These are phyloP conservation scores for Eucidaris tribuloides DNA, from an alignment of 35 echinoderm and acorn worm species.

Conservation along the genomic window DNA sequence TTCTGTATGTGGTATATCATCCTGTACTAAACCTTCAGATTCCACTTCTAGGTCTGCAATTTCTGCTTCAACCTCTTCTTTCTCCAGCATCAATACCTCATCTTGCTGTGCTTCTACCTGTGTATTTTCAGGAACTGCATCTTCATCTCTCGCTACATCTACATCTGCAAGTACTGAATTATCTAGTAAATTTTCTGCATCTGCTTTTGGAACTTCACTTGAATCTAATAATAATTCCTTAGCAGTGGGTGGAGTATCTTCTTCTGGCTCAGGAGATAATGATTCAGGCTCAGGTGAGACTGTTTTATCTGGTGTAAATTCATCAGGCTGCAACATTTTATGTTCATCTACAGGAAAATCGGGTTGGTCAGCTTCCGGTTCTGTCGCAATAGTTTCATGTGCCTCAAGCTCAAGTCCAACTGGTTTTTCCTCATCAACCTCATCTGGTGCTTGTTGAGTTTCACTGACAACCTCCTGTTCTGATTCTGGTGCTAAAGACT, in stretches of 20 bases:
- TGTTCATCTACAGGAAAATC: not conserved
- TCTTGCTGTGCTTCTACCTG: no score
- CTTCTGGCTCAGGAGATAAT: not conserved
- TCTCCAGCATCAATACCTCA: no score
- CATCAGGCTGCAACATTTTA: no score
- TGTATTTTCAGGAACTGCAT: no score
- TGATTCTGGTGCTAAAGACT: constrained; percentile 25
- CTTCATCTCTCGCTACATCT: no score
- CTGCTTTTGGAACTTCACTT: no score
- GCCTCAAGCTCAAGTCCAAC: not conserved
- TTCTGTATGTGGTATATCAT: no score
- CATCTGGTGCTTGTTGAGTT: not conserved
- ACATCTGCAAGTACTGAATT: no score
- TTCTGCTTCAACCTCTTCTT: not conserved
- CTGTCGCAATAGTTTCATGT: not conserved
- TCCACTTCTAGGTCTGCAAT: not conserved
- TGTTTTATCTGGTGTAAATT: constrained; percentile 1
- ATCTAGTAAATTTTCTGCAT: no score
- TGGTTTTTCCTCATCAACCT: not conserved
- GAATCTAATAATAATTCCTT: no score
- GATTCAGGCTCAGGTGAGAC: not conserved
- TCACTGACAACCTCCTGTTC: not conserved
- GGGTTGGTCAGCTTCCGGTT: not conserved
- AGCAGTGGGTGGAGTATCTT: no score
- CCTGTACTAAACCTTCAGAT: no score